These are phyloP conservation scores for Morbakka virulenta DNA, from an alignment of 30 jellyfish, hydroid and myxozoan species.

Conservation along the genomic window DNA sequence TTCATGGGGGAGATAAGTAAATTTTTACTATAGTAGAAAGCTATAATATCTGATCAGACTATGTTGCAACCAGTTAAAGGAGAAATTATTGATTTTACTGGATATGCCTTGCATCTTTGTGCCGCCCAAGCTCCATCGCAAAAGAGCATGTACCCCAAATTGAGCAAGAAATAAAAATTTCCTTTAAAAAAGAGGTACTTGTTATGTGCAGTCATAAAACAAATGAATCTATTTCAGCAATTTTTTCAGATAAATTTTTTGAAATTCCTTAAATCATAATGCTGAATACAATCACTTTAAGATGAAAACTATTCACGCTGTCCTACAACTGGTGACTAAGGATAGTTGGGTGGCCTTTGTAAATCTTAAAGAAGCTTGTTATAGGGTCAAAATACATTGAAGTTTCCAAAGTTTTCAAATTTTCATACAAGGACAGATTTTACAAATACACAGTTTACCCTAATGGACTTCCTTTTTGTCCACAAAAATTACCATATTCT, in stretches of 20 bases:
- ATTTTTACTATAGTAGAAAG: not conserved
- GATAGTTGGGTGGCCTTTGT: conserved; percentile 49
- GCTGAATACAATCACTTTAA: conserved; percentile 42
- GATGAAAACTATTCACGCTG: conserved; percentile 29
- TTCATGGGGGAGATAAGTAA: conserved; percentile 22
- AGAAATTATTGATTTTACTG: not conserved
- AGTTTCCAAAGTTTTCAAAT: conserved; percentile 22
- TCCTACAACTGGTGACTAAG: conserved; percentile 14
- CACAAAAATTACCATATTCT: conserved; percentile 14
- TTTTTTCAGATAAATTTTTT: conserved; percentile 4
- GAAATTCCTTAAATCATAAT: no score
- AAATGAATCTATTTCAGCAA: conserved; percentile 41
- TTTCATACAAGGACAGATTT: not conserved
- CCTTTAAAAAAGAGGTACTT: conserved; percentile 5
- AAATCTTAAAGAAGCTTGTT: conserved; percentile 51
- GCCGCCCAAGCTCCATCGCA: not conserved
- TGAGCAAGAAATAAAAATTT: not conserved
- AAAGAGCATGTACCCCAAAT: not conserved
- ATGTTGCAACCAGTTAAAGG: conserved; percentile 2
- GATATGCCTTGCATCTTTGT: not conserved
- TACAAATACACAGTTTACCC: not conserved
- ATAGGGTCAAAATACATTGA: conserved; percentile 30
- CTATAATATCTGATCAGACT: no score
- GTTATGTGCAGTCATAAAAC: not conserved
- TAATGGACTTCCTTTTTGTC: conserved; percentile 7